These are phyloP conservation scores for Entomobrya multifasciata DNA, from an alignment of 2,888 invertebrate species.

Conservation along the genomic window DNA sequence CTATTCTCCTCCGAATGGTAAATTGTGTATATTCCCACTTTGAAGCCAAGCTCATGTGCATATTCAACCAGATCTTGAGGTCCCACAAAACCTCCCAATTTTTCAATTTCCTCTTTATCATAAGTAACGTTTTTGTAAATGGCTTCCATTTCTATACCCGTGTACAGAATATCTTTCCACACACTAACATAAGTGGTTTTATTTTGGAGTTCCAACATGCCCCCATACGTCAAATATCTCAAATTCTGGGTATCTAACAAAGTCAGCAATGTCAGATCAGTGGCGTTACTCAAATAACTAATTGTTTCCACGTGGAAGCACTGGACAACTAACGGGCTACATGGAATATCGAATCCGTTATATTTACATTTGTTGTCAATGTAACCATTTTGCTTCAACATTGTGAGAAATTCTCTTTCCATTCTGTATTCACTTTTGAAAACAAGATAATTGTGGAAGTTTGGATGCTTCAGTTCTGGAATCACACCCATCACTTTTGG, in stretches of 20 bases:
- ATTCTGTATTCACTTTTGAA: conserved; percentile 45
- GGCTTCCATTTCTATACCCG: conserved; percentile 52
- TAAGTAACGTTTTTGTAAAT: conserved; percentile 60
- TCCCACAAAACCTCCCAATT: conserved; percentile 76
- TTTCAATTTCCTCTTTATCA: conserved; percentile 59
- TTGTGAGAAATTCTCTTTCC: conserved; percentile 62
- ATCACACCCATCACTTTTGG: conserved; percentile 63
- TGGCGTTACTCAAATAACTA: conserved; percentile 55
- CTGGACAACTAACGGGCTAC: conserved; percentile 73
- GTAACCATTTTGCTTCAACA: conserved; percentile 65
- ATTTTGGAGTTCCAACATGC: conserved; percentile 50
- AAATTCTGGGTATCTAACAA: conserved; percentile 67
- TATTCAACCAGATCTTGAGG: conserved; percentile 61
- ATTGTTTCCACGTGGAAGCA: conserved; percentile 69
- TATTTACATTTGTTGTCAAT: conserved; percentile 23
- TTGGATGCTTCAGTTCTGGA: conserved; percentile 74
- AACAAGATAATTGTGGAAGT: conserved; percentile 52
- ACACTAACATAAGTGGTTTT: conserved; percentile 61
- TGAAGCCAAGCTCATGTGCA: conserved; percentile 63
- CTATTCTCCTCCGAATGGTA: conserved; percentile 75
- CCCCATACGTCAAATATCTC: conserved; percentile 64
- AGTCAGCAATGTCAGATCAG: conserved; percentile 56
- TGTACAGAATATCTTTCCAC: conserved; percentile 74
- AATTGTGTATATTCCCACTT: conserved; percentile 77
- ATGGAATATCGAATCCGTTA: conserved; percentile 56